Evolutionary conservation across 2,888 invertebrate genomes (phyloP), one percentile per base, ranked within the genome.

Genomic region (Asteroscopus sphinx): DNA sequence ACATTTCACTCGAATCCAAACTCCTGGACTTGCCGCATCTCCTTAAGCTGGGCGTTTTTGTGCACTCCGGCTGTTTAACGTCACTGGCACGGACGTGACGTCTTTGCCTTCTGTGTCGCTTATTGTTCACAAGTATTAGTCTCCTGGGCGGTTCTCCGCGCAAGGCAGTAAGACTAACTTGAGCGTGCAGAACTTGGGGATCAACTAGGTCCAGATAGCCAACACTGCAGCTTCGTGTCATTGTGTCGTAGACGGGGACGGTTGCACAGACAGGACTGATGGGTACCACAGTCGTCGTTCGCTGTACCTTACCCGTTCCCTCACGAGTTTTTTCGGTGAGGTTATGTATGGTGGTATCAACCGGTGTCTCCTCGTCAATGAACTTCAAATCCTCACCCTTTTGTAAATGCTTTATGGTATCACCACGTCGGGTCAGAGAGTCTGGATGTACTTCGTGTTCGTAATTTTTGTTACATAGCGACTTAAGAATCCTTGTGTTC

Each of bases 131-230:
- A 39, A 98, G 90, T 30, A 97, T 96, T 25, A 98, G 91, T 2
- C 97, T 95, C 73, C 97, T 96, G 0, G 97, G 97, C 1, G 97
- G 96, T 73, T 97, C 97, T 62, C 96, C 96, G 11, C 96, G 94
- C 26, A 97, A 87, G 81, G 97, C 96, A 0, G 96, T 95, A 37
- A 97, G 80, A 9, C 96, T 96, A 46, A 97, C 96, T 79, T 97
- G 97, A 35, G 96, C 96, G 42, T 97, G 97, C 16, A 97, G 95
- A 72, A 96, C 95, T 77, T 96, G 96, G 0, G 96, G 95, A 76
- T 97, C 97, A 3, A 98, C 97, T 65, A 97, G 95, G 83, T 98
- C 98, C 71, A 98, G 92, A 82, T 97, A 98, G 0, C 98, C 98
- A 1, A 98, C 98, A 87, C 98, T 98, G 86, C 98, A 98, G 83